Evolutionary conservation across 2,113 vertebrate genomes (phyloP).

Genomic region (Sceloporus undulatus): DNA sequence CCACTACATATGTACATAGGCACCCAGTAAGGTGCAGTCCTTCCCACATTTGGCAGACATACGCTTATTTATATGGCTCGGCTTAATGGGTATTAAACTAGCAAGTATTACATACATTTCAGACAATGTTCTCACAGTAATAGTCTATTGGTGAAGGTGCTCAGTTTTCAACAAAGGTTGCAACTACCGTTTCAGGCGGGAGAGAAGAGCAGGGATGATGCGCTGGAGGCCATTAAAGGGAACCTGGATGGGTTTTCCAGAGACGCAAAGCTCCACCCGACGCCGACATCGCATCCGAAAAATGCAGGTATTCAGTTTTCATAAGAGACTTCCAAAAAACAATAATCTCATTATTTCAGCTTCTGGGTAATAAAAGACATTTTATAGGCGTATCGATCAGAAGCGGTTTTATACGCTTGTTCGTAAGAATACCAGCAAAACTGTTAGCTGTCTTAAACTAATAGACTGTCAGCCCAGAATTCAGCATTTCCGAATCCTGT

Average conservation of each 20-base stretch:
- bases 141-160: background rate
- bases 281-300: conserved; percentile 90
- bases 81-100: too few relatives aligned
- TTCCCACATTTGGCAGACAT: too few relatives aligned
- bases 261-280: conserved; percentile 98
- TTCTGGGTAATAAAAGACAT: background rate
- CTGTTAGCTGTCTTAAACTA: background rate
- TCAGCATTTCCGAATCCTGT: background rate
- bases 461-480: background rate
- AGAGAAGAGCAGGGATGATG: conserved; percentile 96
- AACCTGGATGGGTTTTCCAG: conserved; percentile 98
- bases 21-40: too few relatives aligned
- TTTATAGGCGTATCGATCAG: too few relatives aligned
- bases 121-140: too few relatives aligned
- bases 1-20: too few relatives aligned
- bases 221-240: conserved; percentile 98
- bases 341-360: background rate
- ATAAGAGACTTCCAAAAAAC: conserved; percentile 26
- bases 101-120: too few relatives aligned
- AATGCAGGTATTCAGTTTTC: conserved; percentile 87
- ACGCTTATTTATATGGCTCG: too few relatives aligned
- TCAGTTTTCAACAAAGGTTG: background rate
- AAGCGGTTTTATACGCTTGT: background rate
- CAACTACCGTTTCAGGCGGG: conserved; percentile 80
- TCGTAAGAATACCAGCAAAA: too few relatives aligned